Evolutionary conservation across 1,140 invertebrate species (phyloP).

Genomic region (Kradibia gibbosae): DNA sequence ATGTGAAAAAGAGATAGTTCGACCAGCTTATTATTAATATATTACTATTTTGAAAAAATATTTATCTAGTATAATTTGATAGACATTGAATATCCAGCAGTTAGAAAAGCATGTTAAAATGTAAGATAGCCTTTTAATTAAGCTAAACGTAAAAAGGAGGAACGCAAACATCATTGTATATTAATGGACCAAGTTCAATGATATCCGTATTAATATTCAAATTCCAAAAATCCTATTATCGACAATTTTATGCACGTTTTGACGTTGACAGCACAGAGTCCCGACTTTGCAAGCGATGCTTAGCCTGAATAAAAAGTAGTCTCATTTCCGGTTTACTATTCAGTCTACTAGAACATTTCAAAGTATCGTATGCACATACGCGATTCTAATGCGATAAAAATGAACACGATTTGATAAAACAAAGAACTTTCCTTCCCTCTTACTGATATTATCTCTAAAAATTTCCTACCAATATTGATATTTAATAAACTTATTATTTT

Average conservation of each 20-base stretch:
- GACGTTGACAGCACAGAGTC: conserved; percentile 33
- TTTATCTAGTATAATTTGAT: too few relatives aligned
- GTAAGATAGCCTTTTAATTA: not conserved
- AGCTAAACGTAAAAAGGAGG: not conserved
- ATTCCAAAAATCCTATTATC: conserved; percentile 14
- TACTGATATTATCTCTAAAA: too few relatives aligned
- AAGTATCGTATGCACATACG: conserved; percentile 7
- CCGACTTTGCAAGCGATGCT: conserved; percentile 42
- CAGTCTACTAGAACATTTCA: conserved; percentile 33
- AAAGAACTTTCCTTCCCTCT: not conserved
- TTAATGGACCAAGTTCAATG: conserved; percentile 26
- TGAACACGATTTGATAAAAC: not conserved
- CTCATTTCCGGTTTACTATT: conserved; percentile 55
- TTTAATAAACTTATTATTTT: too few relatives aligned
- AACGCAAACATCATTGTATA: not conserved
- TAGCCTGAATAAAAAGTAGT: conserved; percentile 57
- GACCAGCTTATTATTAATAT: too few relatives aligned
- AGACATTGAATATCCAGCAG: too few relatives aligned
- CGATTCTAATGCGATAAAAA: conserved; percentile 19
- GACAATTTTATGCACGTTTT: conserved; percentile 64
- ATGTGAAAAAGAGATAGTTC: too few relatives aligned
- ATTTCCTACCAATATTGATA: too few relatives aligned
- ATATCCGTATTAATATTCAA: not conserved
- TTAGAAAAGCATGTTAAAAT: too few relatives aligned
- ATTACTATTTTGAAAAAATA: too few relatives aligned